Percentiles rank a stretch among this genome's conserved stretches.
Conservation (phyloP, 2,113 vertebrate species). For the Felis catus region F.catus_Fca126_mat1.0 CM031411.1:102163501-102164000, state of each 20-base stretch:
- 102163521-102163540: neutral
- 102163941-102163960: constrained; percentile 51
- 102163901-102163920: constrained; percentile 44
- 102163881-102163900: neutral
- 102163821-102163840: constrained; percentile 31
- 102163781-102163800: neutral
- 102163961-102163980: neutral
- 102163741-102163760: neutral
- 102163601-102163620: neutral
- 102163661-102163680: neutral
- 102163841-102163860: constrained; percentile 12
- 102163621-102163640: neutral
- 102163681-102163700: neutral
- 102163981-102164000: neutral
- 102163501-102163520: neutral
- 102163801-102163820: neutral
- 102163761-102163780: neutral
- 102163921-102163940: constrained; percentile 1
- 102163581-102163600: neutral
- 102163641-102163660: neutral
- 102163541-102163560: neutral
- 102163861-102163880: neutral
- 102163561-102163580: neutral
- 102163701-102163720: neutral
- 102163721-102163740: constrained; percentile 20